Base-by-base conservation (phyloP, 2,888 invertebrate species). In the Eurytoma californica region DNA sequence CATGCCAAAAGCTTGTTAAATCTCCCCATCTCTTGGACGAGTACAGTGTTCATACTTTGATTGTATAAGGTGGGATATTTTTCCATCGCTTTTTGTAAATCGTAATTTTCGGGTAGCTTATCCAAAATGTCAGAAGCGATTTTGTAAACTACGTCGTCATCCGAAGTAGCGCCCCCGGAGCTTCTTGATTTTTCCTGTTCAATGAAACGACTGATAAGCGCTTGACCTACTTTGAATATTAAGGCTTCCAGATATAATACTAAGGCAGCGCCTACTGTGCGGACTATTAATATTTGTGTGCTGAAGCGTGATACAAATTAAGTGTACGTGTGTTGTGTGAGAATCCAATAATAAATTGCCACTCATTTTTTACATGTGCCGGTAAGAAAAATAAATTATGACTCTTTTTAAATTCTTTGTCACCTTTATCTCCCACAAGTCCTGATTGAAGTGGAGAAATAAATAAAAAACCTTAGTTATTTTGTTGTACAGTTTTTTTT, bases 41-140 rank as follows among this genome's bases (percentile, higher is more conserved):
- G 39, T 39, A 39, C 39, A 39, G 97, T 97, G 86, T 98, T 97
- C 97, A 98, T 97, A 85, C 97, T 97, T 92, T 97, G 96, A 89
- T 94, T 91, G 91, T 97, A 93, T 83, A 92, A 88, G 77, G 96
- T 94, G 75, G 97, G 94, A 92, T 95, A 94, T 90, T 94, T 92
- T 88, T 92, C 90, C 87, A 94, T 91, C 73, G 95, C 91, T 83
- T 91, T 87, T 87, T 95, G 91, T 84, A 96, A 87, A 91, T 94
- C 92, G 91, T 93, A 94, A 90, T 94, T 92, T 30, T 90, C 88
- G 0, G 97, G 97, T 39, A 98, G 91, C 86, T 95, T 95, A 7
- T 91, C 90, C 13, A 97, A 90, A 81, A 97, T 94, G 86, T 97
- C 97, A 53, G 93, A 92, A 0, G 97, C 94, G 0, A 97, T 95